Evolutionary conservation across 2,888 invertebrate species (phyloP).

Genomic region (Thera obeliscata): DNA sequence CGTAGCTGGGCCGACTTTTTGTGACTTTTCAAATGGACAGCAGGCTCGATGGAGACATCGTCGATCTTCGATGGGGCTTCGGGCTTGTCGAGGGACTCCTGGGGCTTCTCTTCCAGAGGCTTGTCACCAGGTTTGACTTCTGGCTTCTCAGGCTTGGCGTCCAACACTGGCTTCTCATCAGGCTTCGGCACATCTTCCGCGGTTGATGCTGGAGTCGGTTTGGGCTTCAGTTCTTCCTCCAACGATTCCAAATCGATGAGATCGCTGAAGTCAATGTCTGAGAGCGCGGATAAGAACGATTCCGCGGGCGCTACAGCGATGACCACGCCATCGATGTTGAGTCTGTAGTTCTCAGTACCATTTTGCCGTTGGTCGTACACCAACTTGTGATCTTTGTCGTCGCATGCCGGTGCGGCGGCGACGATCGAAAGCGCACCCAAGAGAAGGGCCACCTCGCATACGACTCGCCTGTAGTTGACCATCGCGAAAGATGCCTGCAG

Average conservation of each 20-base stretch:
- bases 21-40: constrained; percentile 53
- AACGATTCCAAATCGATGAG: constrained; percentile 65
- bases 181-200: constrained; percentile 37
- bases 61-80: constrained; percentile 34
- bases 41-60: constrained; percentile 36
- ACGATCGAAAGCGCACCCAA: constrained; percentile 47
- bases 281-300: constrained; percentile 82
- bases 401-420: constrained; percentile 55
- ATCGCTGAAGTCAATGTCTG: constrained; percentile 72
- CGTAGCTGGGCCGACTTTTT: constrained; percentile 61
- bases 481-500: constrained; percentile 66
- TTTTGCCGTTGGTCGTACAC: constrained; percentile 90
- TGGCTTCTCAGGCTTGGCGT: constrained; percentile 39
- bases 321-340: constrained; percentile 88
- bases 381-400: constrained; percentile 42
- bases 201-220: constrained; percentile 41
- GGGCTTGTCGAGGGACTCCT: constrained; percentile 24
- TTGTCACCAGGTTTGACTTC: constrained; percentile 38
- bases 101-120: constrained; percentile 36
- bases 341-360: constrained; percentile 89
- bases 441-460: constrained; percentile 67
- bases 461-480: constrained; percentile 80
- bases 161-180: constrained; percentile 27
- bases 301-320: constrained; percentile 87
- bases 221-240: constrained; percentile 52